phyloP scores from a whole-genome alignment of 2,797 vertebrate genomes.

The Macrochelys suwanniensis region DNA sequence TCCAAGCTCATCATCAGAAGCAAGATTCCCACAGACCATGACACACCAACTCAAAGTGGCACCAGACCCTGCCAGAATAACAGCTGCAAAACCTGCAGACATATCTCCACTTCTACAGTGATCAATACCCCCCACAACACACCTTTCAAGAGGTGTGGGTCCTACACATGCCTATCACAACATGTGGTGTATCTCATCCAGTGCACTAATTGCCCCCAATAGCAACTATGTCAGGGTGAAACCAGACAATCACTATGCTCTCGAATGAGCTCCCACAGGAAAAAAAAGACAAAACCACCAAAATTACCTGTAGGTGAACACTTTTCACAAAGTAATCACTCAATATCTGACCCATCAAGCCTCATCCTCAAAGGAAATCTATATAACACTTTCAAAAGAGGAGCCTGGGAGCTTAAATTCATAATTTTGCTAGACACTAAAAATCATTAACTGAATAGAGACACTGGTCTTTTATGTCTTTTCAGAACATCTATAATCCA shows the following conservation, averaged over 20 bases:
- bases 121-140: background rate
- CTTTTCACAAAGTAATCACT: background rate
- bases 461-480: background rate
- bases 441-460: background rate
- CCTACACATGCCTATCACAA: background rate
- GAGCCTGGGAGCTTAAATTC: background rate
- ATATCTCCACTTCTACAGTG: background rate
- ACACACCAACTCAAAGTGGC: background rate
- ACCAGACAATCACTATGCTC: background rate
- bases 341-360: background rate
- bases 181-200: background rate
- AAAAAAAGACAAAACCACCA: background rate
- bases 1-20: background rate
- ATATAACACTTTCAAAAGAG: background rate
- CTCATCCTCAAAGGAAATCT: background rate
- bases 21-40: background rate
- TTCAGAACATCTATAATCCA: background rate
- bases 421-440: background rate
- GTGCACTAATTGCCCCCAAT: background rate
- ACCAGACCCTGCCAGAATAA: background rate
- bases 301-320: background rate
- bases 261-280: background rate
- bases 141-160: background rate
- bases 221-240: background rate
- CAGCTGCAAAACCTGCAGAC: background rate